Evolutionary conservation across 2,888 invertebrate genomes (phyloP).

Genomic region (Zaprionus obscuricornis): DNA sequence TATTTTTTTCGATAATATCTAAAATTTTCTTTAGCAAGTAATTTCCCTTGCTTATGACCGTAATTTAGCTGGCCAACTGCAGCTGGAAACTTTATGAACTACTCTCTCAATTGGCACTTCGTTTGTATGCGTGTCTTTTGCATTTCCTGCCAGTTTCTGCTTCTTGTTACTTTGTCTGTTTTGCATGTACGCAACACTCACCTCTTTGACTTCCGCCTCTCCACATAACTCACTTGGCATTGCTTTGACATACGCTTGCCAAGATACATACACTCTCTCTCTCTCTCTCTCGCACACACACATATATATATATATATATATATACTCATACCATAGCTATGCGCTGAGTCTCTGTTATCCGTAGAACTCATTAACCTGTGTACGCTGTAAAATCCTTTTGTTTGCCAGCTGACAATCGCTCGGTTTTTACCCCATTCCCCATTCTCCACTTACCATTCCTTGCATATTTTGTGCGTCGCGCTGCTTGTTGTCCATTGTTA

Average conservation of each 20-base stretch:
- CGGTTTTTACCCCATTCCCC: conserved; percentile 43
- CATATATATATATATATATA: background rate
- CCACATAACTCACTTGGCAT: conserved; percentile 16
- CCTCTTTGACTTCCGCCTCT: background rate
- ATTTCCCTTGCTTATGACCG: too few species aligned
- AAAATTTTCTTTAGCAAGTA: too few species aligned
- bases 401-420: conserved; percentile 64
- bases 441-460: background rate
- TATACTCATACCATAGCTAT: too few species aligned
- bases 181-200: conserved; percentile 56
- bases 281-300: background rate
- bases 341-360: conserved; percentile 21
- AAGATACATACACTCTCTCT: conserved; percentile 31
- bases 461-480: too few species aligned
- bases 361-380: conserved; percentile 69
- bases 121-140: conserved; percentile 14
- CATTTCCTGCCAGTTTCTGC: conserved; percentile 48
- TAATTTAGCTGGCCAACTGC: too few species aligned
- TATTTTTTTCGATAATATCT: too few species aligned
- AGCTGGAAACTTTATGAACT: background rate
- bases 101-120: conserved; percentile 17
- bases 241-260: conserved; percentile 38
- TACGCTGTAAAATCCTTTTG: conserved; percentile 60
- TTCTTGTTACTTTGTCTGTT: conserved; percentile 76
- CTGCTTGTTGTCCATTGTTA: conserved; percentile 64